A percentile compares a stretch with the other conserved stretches of the same genome.
Conservation (phyloP, 1,140 invertebrate species). For the Euschistus heros region DNA sequence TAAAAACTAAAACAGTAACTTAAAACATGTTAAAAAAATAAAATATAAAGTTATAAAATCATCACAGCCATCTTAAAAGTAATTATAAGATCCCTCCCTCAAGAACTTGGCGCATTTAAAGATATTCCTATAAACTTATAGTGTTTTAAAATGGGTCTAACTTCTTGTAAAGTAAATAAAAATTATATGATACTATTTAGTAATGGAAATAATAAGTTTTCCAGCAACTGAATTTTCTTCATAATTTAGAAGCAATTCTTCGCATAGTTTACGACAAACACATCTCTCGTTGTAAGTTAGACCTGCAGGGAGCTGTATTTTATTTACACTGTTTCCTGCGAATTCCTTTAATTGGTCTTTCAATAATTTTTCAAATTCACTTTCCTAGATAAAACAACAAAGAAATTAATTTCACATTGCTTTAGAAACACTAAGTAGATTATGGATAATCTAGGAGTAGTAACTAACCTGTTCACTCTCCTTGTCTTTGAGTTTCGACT, state of each 20-base stretch:
- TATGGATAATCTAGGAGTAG: too few relatives aligned
- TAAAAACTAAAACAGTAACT: too few relatives aligned
- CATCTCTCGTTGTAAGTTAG: conserved; percentile 6
- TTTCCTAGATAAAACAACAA: neutral
- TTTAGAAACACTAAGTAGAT: too few relatives aligned
- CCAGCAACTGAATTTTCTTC: neutral
- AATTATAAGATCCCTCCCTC: too few relatives aligned
- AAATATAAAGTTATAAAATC: too few relatives aligned
- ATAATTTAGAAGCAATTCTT: neutral
- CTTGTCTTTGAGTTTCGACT: neutral
- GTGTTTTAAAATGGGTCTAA: too few relatives aligned
- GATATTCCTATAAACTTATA: too few relatives aligned
- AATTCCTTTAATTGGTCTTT: conserved; percentile 5
- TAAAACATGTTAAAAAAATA: too few relatives aligned
- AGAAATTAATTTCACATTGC: neutral
- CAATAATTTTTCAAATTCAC: neutral
- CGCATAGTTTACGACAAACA: neutral
- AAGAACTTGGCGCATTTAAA: too few relatives aligned
- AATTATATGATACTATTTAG: neutral
- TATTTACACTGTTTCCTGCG: neutral
- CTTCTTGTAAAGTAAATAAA: too few relatives aligned
- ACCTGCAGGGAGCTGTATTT: neutral
- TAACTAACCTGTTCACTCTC: neutral
- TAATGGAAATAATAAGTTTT: neutral
- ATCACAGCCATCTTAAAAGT: too few relatives aligned